phyloP scores from a whole-genome alignment of 1,140 invertebrate genomes.

The Drosophila kikkawai region DNA sequence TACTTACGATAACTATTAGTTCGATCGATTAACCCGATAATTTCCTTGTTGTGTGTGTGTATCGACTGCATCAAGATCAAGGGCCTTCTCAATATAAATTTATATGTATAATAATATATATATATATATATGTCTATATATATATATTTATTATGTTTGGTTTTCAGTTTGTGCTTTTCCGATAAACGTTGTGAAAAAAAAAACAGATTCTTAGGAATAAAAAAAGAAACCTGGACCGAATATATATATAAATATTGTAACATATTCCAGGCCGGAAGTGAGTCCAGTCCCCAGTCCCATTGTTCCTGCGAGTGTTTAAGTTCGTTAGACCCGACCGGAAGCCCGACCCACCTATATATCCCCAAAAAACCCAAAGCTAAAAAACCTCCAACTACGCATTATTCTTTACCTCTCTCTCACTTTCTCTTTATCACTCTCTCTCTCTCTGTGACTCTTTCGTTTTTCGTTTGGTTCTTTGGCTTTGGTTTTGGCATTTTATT shows the following conservation, averaged over 20 bases:
- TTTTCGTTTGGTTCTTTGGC: conserved; percentile 48
- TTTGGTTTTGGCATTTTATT: conserved; percentile 56
- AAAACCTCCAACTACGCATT: conserved; percentile 28
- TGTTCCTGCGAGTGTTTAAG: conserved; percentile 29
- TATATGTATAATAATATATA: conserved; percentile 22
- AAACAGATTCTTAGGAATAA: conserved; percentile 6
- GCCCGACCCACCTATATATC: conserved; percentile 10
- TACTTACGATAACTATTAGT: conserved; percentile 1
- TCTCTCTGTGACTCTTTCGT: conserved; percentile 32
- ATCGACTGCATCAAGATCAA: conserved; percentile 58
- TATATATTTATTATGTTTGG: conserved; percentile 31
- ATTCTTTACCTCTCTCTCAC: conserved; percentile 33
- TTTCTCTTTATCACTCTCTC: conserved; percentile 15
- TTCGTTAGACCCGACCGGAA: conserved; percentile 24
- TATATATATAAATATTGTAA: conserved; percentile 4
- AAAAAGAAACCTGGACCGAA: background rate
- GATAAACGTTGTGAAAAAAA: conserved; percentile 12
- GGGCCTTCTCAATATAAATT: conserved; percentile 60
- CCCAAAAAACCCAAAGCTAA: conserved; percentile 31
- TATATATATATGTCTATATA: conserved; percentile 6
- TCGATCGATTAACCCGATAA: conserved; percentile 24
- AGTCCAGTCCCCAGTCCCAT: conserved; percentile 4
- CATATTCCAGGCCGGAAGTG: conserved; percentile 13
- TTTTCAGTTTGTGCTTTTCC: conserved; percentile 52
- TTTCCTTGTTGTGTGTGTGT: conserved; percentile 53